phyloP scores from a whole-genome alignment of 1,140 invertebrate genomes.

The Scaptodrosophila lebanonensis region DNA sequence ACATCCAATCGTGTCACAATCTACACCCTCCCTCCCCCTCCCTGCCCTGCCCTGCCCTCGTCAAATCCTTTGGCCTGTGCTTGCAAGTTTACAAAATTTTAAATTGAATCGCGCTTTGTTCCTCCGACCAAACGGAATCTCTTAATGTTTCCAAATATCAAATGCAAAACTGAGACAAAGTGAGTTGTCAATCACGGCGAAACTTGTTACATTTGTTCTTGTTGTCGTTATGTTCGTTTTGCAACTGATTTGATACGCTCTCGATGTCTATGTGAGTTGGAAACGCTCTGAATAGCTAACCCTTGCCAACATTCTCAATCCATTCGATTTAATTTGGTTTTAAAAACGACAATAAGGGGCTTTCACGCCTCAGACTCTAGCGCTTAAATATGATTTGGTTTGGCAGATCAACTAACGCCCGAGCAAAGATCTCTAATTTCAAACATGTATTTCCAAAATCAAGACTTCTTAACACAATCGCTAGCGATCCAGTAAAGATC shows the following conservation, averaged over 20 bases:
- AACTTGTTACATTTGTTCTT: conserved; percentile 21
- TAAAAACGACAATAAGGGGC: too few species aligned
- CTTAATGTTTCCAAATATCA: conserved; percentile 56
- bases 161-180: conserved; percentile 57
- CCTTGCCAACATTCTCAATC: too few species aligned
- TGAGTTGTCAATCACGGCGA: conserved; percentile 61
- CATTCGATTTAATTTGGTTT: too few species aligned
- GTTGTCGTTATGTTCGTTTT: conserved; percentile 13
- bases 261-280: too few species aligned
- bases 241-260: conserved; percentile 48
- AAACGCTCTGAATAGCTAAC: conserved; percentile 14
- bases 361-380: too few species aligned
- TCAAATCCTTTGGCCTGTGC: conserved; percentile 44
- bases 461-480: too few species aligned
- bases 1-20: conserved; percentile 52
- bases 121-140: conserved; percentile 60
- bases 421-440: too few species aligned
- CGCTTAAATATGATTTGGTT: too few species aligned
- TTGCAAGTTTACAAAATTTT: conserved; percentile 68
- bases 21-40: conserved; percentile 35
- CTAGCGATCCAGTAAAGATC: too few species aligned
- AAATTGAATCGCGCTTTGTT: conserved; percentile 65
- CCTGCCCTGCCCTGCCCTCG: neutral
- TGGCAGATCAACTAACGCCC: too few species aligned
- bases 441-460: too few species aligned